Conservation (phyloP, 2,113 vertebrate species). For the Thinocorus orbignyianus region DNA sequence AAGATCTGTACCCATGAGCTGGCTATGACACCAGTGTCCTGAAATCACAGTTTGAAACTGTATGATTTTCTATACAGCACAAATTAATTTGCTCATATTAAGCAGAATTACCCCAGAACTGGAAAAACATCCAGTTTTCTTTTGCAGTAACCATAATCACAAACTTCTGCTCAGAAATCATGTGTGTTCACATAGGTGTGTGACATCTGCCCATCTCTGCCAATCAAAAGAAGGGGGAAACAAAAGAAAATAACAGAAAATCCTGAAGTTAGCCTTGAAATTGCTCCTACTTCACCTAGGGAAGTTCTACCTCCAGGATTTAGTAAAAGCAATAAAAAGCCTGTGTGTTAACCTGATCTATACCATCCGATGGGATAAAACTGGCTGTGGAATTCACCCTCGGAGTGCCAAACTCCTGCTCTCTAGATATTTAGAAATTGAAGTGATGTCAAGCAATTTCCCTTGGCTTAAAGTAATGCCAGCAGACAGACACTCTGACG, state of each 20-base stretch:
- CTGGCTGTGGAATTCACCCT: neutral
- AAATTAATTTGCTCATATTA: neutral
- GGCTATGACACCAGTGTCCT: neutral
- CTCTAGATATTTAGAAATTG: neutral
- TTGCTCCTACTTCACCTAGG: neutral
- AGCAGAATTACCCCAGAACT: neutral
- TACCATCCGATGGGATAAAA: constrained; percentile 10
- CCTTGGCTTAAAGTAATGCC: constrained; percentile 57
- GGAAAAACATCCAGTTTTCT: neutral
- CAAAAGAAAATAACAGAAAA: neutral
- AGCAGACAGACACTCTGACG: constrained; percentile 66
- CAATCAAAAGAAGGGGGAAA: neutral
- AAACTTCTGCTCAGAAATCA: neutral
- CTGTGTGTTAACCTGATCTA: neutral
- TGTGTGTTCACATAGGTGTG: neutral
- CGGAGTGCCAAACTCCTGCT: neutral
- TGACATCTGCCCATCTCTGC: neutral
- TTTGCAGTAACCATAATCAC: neutral
- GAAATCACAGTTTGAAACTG: neutral
- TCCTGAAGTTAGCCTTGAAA: neutral
- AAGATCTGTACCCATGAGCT: neutral
- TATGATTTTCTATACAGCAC: neutral
- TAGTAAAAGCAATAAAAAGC: neutral
- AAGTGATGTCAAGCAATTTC: constrained; percentile 68
- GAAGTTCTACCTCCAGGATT: neutral